A percentile compares a stretch with the other conserved stretches of the same genome.
Conservation (phyloP, 2,888 invertebrate species). For the Druceiella hillmani region DNA sequence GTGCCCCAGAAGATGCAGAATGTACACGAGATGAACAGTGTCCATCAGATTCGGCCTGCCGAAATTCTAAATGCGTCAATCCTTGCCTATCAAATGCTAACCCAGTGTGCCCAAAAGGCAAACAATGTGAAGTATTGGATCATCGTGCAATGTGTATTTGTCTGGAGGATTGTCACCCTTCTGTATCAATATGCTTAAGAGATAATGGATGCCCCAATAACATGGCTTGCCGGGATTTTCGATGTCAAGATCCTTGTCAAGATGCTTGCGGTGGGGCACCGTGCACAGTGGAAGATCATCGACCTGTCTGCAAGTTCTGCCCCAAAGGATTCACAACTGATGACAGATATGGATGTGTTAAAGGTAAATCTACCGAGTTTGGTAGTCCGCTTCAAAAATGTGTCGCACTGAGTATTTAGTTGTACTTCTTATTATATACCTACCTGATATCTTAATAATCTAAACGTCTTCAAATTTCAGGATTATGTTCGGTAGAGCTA, state of each 20-base stretch:
- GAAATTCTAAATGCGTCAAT: conserved; percentile 78
- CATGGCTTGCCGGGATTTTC: conserved; percentile 81
- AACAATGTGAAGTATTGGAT: conserved; percentile 82
- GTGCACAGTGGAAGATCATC: conserved; percentile 92
- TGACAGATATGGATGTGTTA: conserved; percentile 89
- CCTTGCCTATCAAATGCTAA: conserved; percentile 68
- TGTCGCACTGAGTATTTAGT: conserved; percentile 38
- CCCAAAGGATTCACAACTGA: conserved; percentile 89
- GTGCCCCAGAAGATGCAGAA: conserved; percentile 75
- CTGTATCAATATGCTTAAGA: conserved; percentile 81
- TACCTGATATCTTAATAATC: conserved; percentile 44
- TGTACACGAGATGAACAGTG: conserved; percentile 80
- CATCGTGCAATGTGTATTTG: conserved; percentile 85
- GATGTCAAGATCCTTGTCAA: conserved; percentile 87
- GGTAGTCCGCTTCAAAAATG: conserved; percentile 26
- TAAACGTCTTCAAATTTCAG: conserved; percentile 52
- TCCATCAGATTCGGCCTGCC: conserved; percentile 79
- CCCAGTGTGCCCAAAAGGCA: conserved; percentile 72
- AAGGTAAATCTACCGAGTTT: conserved; percentile 68
- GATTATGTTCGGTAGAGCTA: conserved; percentile 46
- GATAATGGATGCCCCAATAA: conserved; percentile 84
- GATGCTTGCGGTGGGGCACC: conserved; percentile 84
- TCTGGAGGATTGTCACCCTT: conserved; percentile 79
- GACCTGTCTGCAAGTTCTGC: conserved; percentile 94
- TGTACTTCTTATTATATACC: conserved; percentile 28